phyloP scores from a whole-genome alignment of 2,888 invertebrate species.

The Hoplodrina ambigua region DNA sequence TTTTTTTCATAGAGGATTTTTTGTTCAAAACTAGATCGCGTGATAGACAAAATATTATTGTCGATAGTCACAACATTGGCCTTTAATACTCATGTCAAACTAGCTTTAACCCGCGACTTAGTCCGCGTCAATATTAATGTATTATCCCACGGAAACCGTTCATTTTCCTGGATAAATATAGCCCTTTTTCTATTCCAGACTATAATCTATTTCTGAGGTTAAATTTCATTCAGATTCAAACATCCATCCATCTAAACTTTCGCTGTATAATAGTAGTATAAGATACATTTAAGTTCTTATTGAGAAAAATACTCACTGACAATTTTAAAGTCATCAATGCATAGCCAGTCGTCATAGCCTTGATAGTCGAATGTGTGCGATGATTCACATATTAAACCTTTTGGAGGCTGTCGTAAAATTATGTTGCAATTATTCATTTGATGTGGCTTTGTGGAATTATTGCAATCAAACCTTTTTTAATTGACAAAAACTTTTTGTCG shows the following conservation, averaged over 20 bases:
- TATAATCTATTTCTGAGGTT: too few species aligned
- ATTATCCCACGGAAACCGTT: too few species aligned
- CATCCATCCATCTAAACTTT: too few species aligned
- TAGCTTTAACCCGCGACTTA: too few species aligned
- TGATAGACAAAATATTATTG: constrained; percentile 30
- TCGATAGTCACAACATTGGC: constrained; percentile 21
- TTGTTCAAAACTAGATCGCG: constrained; percentile 23
- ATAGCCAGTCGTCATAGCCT: neutral
- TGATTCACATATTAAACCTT: constrained; percentile 61
- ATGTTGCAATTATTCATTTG: constrained; percentile 86
- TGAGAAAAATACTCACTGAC: neutral
- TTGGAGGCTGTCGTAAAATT: constrained; percentile 77
- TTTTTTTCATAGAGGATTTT: constrained; percentile 10
- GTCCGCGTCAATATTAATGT: too few species aligned
- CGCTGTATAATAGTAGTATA: too few species aligned
- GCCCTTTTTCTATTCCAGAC: too few species aligned
- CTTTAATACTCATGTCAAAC: neutral
- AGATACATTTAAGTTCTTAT: neutral
- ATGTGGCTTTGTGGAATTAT: constrained; percentile 81
- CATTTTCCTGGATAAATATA: too few species aligned
- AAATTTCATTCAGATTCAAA: too few species aligned
- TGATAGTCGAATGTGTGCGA: constrained; percentile 69
- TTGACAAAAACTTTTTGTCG: constrained; percentile 51
- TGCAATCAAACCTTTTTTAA: constrained; percentile 71
- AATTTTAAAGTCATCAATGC: neutral